These are phyloP conservation scores for Lumbricus terrestris DNA, from an alignment of 2,888 invertebrate species.

Conservation along the genomic window DNA sequence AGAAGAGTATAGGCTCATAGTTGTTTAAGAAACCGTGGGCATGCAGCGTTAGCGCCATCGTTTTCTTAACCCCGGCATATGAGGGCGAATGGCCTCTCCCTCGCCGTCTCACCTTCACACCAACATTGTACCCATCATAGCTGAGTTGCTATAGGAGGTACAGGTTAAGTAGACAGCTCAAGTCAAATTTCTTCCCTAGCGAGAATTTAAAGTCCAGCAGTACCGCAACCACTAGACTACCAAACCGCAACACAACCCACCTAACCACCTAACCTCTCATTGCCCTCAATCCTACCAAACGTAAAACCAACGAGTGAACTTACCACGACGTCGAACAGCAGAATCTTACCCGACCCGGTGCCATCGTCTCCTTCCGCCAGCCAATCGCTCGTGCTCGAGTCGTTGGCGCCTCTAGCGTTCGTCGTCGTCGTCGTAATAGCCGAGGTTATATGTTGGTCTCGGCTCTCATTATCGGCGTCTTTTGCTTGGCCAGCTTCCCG, in stretches of 20 bases:
- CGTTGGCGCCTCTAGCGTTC: not conserved
- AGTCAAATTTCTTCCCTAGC: no score
- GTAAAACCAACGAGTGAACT: no score
- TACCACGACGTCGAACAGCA: not conserved
- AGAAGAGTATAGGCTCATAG: no score
- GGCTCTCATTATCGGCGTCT: constrained; percentile 3
- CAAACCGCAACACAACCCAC: not conserved
- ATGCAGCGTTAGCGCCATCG: no score
- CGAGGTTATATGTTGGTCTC: constrained; percentile 3
- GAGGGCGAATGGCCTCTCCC: no score
- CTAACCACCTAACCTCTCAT: not conserved
- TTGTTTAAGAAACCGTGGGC: no score
- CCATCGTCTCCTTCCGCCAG: not conserved
- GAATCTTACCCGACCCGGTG: not conserved
- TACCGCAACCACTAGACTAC: not conserved
- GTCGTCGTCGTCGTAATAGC: not conserved
- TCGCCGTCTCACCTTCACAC: no score
- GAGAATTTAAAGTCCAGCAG: no score
- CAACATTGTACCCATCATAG: no score
- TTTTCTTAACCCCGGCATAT: no score
- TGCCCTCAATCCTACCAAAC: not conserved
- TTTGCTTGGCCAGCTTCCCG: not conserved
- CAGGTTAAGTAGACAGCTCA: no score
- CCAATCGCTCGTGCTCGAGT: not conserved
- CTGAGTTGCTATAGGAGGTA: no score